phyloP scores from a whole-genome alignment of 1,140 invertebrate species.

The Uloborus diversus region DNA sequence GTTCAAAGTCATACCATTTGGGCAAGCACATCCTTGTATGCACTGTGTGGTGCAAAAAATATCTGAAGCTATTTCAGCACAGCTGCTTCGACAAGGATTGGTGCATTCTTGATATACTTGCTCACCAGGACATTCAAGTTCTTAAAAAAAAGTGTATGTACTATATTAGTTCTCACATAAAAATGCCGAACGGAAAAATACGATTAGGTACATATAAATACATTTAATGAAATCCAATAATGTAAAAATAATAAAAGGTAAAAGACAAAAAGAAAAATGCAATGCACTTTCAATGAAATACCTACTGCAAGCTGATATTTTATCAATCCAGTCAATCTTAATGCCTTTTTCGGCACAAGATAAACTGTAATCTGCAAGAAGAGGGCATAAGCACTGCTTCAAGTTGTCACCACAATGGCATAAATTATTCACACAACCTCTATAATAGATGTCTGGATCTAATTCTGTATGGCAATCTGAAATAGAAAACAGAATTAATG shows the following conservation, averaged over 20 bases:
- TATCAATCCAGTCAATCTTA: slow-evolving; percentile 77
- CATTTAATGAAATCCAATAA: too few relatives aligned
- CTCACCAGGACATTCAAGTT: slow-evolving; percentile 77
- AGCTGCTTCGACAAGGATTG: slow-evolving; percentile 77
- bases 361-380: slow-evolving; percentile 79
- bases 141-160: slow-evolving; percentile 66
- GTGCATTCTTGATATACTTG: slow-evolving; percentile 83
- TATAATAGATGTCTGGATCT: slow-evolving; percentile 79
- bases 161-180: too few relatives aligned
- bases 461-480: slow-evolving; percentile 80
- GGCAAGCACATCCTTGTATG: slow-evolving; percentile 89
- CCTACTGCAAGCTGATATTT: slow-evolving; percentile 79
- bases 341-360: slow-evolving; percentile 78
- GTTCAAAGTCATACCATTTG: slow-evolving; percentile 75
- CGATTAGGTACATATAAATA: too few relatives aligned
- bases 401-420: slow-evolving; percentile 76
- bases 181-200: too few relatives aligned
- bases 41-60: slow-evolving; percentile 73
- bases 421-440: slow-evolving; percentile 85
- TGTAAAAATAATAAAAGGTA: too few relatives aligned
- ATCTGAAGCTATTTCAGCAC: slow-evolving; percentile 72
- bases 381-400: slow-evolving; percentile 74
- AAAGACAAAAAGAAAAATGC: too few relatives aligned
- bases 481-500: background rate
- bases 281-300: too few relatives aligned